Evolutionary conservation across 2,888 invertebrate genomes (phyloP), one percentile per base, ranked within the genome.

Genomic region (Leptinotarsa juncta): DNA sequence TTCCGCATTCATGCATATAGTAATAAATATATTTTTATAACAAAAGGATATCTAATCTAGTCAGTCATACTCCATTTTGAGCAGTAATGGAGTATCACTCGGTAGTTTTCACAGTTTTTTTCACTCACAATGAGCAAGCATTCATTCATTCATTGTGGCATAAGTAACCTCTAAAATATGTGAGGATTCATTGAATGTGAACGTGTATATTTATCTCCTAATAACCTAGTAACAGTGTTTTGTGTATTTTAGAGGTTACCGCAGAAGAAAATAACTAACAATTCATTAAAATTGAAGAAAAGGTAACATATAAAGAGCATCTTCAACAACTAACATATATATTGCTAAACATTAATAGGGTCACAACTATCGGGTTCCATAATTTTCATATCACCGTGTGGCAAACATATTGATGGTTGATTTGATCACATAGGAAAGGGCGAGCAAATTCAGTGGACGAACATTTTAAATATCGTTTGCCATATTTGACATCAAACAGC

Each of bases 291-390:
- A 79, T 81, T 75, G 79, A 79, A 75, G 71, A 78, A 76, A 65
- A 70, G 48, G 77, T 79, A 83, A 83, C 81, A 75, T 79, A 81
- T 77, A 80, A 81, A 83, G 80, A 83, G 81, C 78, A 77, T 80
- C 80, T 81, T 82, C 82, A 85, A 83, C 83, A 84, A 83, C 85
- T 85, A 85, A 84, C 84, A 86, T 83, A 84, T 83, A 82, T 86
- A 86, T 85, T 84, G 85, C 85, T 86, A 86, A 79, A 84, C 85
- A 86, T 85, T 83, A 81, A 84, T 79, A 78, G 76, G 76, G 76
- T 79, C 81, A 84, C 83, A 80, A 83, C 84, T 83, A 84, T 77
- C 73, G 73, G 73, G 70, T 77, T 79, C 65, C 50, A 68, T n/a
- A 14, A 50, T 14, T 65, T 18, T 71, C 12, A 32, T 49, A 55